phyloP scores from a whole-genome alignment of 2,797 vertebrate genomes.

The Eulemur rubriventer region DNA sequence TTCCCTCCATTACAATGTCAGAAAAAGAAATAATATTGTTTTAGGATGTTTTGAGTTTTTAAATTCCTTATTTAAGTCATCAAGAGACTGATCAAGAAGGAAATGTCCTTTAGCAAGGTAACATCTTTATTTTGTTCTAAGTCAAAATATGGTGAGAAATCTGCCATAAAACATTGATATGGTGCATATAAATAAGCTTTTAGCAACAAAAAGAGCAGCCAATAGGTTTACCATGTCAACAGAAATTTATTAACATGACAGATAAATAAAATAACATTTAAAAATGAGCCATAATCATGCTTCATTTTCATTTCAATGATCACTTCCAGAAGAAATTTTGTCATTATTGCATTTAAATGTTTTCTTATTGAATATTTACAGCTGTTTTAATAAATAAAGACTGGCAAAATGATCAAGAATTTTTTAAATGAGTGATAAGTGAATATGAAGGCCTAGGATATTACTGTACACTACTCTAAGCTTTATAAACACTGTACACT shows the following conservation, averaged over 20 bases:
- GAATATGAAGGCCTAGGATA: not conserved
- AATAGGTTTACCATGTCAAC: slow-evolving; percentile 31
- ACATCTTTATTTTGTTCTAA: slow-evolving; percentile 41
- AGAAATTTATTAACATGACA: slow-evolving; percentile 58
- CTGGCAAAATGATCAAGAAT: not conserved
- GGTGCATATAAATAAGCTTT: slow-evolving; percentile 37
- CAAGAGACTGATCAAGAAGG: not conserved
- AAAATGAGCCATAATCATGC: slow-evolving; percentile 15
- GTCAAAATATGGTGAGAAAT: slow-evolving; percentile 46
- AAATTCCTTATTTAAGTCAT: slow-evolving; percentile 23
- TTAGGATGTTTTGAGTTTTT: not conserved
- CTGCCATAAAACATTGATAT: slow-evolving; percentile 59
- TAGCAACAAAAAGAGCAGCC: slow-evolving; percentile 39
- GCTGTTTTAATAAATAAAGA: not conserved
- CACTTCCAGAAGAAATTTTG: slow-evolving; percentile 27
- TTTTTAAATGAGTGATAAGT: not conserved
- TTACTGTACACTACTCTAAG: not conserved
- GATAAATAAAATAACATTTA: slow-evolving; percentile 11
- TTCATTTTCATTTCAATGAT: slow-evolving; percentile 23
- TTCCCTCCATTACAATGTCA: not conserved
- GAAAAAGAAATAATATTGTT: not conserved
- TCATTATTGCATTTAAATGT: slow-evolving; percentile 35
- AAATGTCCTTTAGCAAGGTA: slow-evolving; percentile 30
- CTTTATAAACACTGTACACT: not conserved
- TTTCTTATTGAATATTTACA: slow-evolving; percentile 16